phyloP scores from a whole-genome alignment of 2,113 vertebrate species.

The Lontra canadensis region DNA sequence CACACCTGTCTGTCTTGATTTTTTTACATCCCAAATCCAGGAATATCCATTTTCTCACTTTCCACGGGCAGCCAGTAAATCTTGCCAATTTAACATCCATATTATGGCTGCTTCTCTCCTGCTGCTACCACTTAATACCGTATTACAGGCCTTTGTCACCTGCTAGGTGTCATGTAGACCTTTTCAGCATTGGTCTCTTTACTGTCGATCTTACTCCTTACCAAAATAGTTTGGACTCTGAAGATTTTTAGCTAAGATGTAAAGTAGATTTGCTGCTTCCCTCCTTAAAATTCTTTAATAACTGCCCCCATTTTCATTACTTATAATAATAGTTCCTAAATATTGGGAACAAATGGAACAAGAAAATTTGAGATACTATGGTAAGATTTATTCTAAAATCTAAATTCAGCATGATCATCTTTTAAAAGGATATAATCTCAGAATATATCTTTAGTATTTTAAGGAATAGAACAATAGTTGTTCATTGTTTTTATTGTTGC shows the following conservation, averaged over 20 bases:
- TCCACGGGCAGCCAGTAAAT: too few relatives aligned
- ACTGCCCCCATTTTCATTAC: neutral
- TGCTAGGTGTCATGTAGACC: neutral
- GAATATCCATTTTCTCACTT: neutral
- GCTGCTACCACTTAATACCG: neutral
- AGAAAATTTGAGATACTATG: neutral
- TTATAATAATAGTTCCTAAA: neutral
- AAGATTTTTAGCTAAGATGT: neutral
- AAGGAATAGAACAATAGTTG: neutral
- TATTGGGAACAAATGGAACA: neutral
- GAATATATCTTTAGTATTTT: neutral
- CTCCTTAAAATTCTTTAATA: neutral
- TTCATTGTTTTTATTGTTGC: neutral
- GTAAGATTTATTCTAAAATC: neutral
- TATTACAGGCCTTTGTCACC: neutral
- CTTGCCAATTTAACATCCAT: neutral
- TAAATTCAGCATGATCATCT: neutral
- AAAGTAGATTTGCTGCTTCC: neutral
- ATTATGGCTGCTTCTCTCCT: neutral
- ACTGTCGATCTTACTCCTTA: neutral
- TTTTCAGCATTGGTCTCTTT: neutral
- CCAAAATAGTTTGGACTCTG: neutral
- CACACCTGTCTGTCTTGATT: neutral
- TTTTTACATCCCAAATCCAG: neutral
- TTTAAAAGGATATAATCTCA: neutral